These are phyloP conservation scores for Heliconius congener DNA, from an alignment of 1,140 invertebrate genomes.

Conservation along the genomic window DNA sequence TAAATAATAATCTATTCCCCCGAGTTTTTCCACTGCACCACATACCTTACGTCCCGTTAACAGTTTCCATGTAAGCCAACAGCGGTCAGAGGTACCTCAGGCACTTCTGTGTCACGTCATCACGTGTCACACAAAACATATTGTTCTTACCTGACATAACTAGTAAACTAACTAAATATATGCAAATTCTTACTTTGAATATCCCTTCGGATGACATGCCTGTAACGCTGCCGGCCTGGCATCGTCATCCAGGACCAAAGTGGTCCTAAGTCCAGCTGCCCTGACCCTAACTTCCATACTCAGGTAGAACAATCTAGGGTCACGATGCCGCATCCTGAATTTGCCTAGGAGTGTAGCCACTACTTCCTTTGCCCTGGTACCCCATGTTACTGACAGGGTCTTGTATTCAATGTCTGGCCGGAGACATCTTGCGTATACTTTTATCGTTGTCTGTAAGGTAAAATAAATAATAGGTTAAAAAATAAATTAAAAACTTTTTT, in stretches of 20 bases:
- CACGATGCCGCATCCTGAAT: slow-evolving; percentile 94
- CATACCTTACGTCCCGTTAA: too few species aligned
- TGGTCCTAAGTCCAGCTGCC: slow-evolving; percentile 89
- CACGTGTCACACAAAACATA: too few species aligned
- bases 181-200: slow-evolving; percentile 86
- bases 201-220: slow-evolving; percentile 94
- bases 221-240: slow-evolving; percentile 93
- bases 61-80: too few species aligned
- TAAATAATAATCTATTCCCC: too few species aligned
- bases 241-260: slow-evolving; percentile 93
- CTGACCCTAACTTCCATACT: slow-evolving; percentile 95
- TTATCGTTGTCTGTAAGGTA: slow-evolving; percentile 91
- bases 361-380: slow-evolving; percentile 92
- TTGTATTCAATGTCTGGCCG: slow-evolving; percentile 96
- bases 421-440: slow-evolving; percentile 93
- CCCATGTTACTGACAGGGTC: slow-evolving; percentile 92
- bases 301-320: slow-evolving; percentile 95
- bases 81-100: too few species aligned
- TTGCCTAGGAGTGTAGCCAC: slow-evolving; percentile 92
- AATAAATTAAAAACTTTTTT: background rate
- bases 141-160: too few species aligned
- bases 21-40: too few species aligned
- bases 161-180: too few species aligned
- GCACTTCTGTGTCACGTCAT: too few species aligned
- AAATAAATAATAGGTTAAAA: background rate